These are phyloP conservation scores for Calameuta idolon DNA, from an alignment of 2,888 invertebrate genomes.

Conservation along the genomic window DNA sequence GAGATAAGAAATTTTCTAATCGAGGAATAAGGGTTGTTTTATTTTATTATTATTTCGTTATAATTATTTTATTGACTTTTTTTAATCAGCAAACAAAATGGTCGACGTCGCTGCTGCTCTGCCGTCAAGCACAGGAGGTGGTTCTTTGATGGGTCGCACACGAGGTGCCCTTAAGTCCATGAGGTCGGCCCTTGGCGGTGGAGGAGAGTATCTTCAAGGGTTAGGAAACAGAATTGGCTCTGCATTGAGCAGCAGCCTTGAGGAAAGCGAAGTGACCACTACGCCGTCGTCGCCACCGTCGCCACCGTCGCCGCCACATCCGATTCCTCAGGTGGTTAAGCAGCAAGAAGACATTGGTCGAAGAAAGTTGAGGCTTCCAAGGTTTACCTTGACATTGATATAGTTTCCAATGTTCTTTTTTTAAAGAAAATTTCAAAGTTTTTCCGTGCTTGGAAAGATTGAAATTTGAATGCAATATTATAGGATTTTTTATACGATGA, in stretches of 20 bases:
- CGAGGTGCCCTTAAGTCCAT: slow-evolving; percentile 62
- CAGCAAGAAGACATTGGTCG: slow-evolving; percentile 46
- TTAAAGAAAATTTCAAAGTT: slow-evolving; percentile 16
- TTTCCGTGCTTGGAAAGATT: too few species aligned
- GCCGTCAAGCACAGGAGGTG: slow-evolving; percentile 44
- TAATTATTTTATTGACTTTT: not conserved
- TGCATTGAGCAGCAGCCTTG: slow-evolving; percentile 62
- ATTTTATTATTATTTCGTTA: not conserved
- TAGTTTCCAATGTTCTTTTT: slow-evolving; percentile 24
- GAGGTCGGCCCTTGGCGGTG: slow-evolving; percentile 60
- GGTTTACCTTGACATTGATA: slow-evolving; percentile 31
- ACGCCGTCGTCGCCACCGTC: slow-evolving; percentile 52
- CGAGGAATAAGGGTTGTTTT: not conserved
- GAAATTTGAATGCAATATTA: not conserved
- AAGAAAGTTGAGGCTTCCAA: slow-evolving; percentile 52
- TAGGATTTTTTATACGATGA: not conserved
- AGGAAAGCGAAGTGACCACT: slow-evolving; percentile 59
- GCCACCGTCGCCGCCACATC: slow-evolving; percentile 47
- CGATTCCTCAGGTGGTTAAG: slow-evolving; percentile 16
- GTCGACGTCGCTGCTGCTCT: slow-evolving; percentile 56
- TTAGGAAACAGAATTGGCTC: slow-evolving; percentile 61
- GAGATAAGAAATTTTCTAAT: not conserved
- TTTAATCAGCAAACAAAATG: slow-evolving; percentile 35
- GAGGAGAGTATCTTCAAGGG: slow-evolving; percentile 64
- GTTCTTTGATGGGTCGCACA: slow-evolving; percentile 61